Evolutionary conservation across 1,140 invertebrate species (phyloP), one percentile per base, ranked within the genome.

Genomic region (Mizuhopecten yessoensis): DNA sequence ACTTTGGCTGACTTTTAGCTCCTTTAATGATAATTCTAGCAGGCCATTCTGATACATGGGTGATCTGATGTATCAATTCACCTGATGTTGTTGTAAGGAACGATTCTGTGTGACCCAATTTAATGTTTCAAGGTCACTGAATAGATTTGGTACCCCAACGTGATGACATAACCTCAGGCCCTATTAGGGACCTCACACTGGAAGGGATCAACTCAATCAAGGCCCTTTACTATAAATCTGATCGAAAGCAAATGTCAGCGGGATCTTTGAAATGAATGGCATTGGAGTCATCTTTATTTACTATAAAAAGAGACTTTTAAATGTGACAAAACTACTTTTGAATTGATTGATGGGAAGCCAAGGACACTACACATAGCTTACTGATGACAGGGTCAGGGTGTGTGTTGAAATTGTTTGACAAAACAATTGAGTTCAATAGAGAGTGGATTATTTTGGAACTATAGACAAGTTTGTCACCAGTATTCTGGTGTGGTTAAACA

Each of bases 261-360:
- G 57, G 57, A 11, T 75, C 57, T 75, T 29, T 29, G 23, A 29
- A 29, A 75, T 75, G 57, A 75, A n/a, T 11, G 5, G n/a, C 57
- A 29, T 75, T 75, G 57, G 17, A 75, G n/a, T 75, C 29, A 75
- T 75, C 57, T 75, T 75, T 75, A 75, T 75, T 75, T 75, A 75
- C 57, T 9, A n/a, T 7, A 75, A 45, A 75, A 75, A 75, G 57
- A 75, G 57, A 75, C 57, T 75, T 75, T 75, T 75, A 75, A 75
- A 75, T 75, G 57, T n/a, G 20, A 75, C 9, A 75, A 29, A 75
- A 75, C 57, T 29, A 75, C 57, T 75, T 49, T 75, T 75, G 57
- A 75, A 75, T 75, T 75, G n/a, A 75, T 29, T 29, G 57, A 75
- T 75, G 29, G 17, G 23, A 75, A 29, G 29, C 23, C n/a, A 0